phyloP scores from a whole-genome alignment of 2,113 vertebrate genomes.

The Atherinomorus stipes region DNA sequence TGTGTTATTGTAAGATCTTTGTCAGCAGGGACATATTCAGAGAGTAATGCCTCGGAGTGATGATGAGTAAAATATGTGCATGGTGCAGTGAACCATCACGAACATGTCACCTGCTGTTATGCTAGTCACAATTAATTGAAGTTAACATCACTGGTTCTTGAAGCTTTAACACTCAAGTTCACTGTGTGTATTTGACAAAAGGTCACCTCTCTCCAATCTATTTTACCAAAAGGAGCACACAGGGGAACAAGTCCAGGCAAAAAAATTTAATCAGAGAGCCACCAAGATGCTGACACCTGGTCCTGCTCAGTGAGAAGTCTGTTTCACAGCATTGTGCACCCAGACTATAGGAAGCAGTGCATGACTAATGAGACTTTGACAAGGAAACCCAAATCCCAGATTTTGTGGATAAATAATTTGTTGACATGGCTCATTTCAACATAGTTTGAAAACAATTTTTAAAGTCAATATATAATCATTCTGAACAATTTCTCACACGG shows the following conservation, averaged over 20 bases:
- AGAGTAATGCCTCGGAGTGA: constrained; percentile 33
- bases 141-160: constrained; percentile 59
- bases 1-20: constrained; percentile 4
- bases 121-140: constrained; percentile 61
- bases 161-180: constrained; percentile 58
- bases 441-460: constrained; percentile 3
- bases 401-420: constrained; percentile 40
- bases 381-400: constrained; percentile 33
- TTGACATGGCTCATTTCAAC: constrained; percentile 1
- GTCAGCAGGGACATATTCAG: constrained; percentile 28
- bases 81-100: constrained; percentile 45
- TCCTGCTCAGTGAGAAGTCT: constrained; percentile 48
- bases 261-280: constrained; percentile 59
- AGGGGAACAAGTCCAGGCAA: constrained; percentile 37
- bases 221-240: constrained; percentile 64
- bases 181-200: constrained; percentile 60
- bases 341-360: constrained; percentile 17
- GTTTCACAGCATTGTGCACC: constrained; percentile 10
- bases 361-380: constrained; percentile 57
- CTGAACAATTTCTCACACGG: not conserved
- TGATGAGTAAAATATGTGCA: constrained; percentile 51
- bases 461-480: not conserved
- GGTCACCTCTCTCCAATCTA: constrained; percentile 70
- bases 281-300: constrained; percentile 44
- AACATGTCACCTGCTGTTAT: constrained; percentile 55